Conservation (phyloP, 2,888 invertebrate genomes). For the Drosophila merina region DNA sequence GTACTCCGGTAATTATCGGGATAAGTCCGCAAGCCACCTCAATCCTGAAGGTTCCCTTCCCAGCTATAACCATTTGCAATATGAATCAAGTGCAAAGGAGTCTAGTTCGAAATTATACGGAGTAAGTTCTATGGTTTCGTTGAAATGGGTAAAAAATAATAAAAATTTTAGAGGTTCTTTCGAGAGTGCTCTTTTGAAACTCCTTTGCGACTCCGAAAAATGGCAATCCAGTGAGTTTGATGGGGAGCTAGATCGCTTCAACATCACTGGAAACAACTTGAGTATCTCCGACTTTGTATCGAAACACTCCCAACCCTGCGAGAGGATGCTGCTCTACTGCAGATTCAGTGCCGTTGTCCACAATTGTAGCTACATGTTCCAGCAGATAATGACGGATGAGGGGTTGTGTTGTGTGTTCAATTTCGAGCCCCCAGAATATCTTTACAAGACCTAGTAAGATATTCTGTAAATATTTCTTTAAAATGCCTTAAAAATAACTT, state of each 20-base stretch:
- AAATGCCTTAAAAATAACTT: neutral
- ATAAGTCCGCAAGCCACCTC: slow-evolving; percentile 89
- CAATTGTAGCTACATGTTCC: slow-evolving; percentile 89
- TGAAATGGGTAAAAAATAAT: neutral
- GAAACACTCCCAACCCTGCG: slow-evolving; percentile 69
- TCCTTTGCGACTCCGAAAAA: slow-evolving; percentile 52
- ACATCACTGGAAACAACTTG: slow-evolving; percentile 50
- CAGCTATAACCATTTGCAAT: slow-evolving; percentile 93
- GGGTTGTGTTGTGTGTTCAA: slow-evolving; percentile 94
- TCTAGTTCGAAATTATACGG: slow-evolving; percentile 85
- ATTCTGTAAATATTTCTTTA: neutral
- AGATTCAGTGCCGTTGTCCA: slow-evolving; percentile 86
- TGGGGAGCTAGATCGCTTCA: neutral
- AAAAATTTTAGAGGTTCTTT: slow-evolving; percentile 44
- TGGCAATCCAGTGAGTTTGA: slow-evolving; percentile 25
- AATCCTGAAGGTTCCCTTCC: slow-evolving; percentile 90
- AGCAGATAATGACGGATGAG: slow-evolving; percentile 91
- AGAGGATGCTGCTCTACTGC: slow-evolving; percentile 86
- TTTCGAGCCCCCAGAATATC: slow-evolving; percentile 86
- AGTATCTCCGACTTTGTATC: slow-evolving; percentile 60
- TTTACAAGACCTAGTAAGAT: slow-evolving; percentile 64
- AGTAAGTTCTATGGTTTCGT: slow-evolving; percentile 47
- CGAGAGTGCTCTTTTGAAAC: slow-evolving; percentile 59
- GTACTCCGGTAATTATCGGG: slow-evolving; percentile 90
- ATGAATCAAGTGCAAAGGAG: slow-evolving; percentile 91